Base-by-base conservation (phyloP, 2,113 vertebrate genomes). In the Colossoma macropomum region DNA sequence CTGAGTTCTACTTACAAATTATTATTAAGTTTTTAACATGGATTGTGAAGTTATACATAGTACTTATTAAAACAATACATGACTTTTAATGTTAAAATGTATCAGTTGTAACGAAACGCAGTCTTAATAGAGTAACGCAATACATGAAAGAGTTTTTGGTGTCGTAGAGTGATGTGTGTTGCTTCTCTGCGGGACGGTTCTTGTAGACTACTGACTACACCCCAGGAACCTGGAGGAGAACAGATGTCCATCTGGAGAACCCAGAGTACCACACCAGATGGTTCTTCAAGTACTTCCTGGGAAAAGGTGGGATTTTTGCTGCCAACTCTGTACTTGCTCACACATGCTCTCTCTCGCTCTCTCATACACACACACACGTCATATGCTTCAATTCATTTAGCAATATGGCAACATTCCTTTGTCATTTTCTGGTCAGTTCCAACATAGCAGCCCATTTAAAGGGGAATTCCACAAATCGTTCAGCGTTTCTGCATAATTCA, bases 271-370 rank as follows among this genome's bases (percentile, higher is more conserved):
- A 99, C 90, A 99, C 98, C 86, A 96, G 98, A 94, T 99, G 98
- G 98, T 99, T 97, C 90, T 99, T 99, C 91, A 99, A 97, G 89
- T 99, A 99, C 91, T 99, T 99, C 89, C 94, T 99, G 91, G 98
- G 98, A 91, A 99, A 99, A 98, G 98, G 98, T 99, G 93, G 93
- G 88, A 89, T 74, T 77, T 84, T 59, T 69, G 78, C 54, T 68
- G 66, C 68, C 76, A 76, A 75, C 25, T 68, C n/a, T 21, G 11
- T 59, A 32, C 71, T 34, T 66, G 54, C 38, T 0, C 54, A 28
- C 56, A 83, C 59, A 52, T 27, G 2, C 62, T 15, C 62, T 15
- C 41, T 23, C 45, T 23, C 38, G 3, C 41, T 9, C 41, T 23
- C 41, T 23, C 71, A 73, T 27, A 81, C n/a, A 41, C 63, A 68